A percentile compares a stretch with the other conserved stretches of the same genome.
These are phyloP conservation scores for Stylophora pistillata DNA, from an alignment of 64 coral and sea anemone species.

Conservation along the genomic window DNA sequence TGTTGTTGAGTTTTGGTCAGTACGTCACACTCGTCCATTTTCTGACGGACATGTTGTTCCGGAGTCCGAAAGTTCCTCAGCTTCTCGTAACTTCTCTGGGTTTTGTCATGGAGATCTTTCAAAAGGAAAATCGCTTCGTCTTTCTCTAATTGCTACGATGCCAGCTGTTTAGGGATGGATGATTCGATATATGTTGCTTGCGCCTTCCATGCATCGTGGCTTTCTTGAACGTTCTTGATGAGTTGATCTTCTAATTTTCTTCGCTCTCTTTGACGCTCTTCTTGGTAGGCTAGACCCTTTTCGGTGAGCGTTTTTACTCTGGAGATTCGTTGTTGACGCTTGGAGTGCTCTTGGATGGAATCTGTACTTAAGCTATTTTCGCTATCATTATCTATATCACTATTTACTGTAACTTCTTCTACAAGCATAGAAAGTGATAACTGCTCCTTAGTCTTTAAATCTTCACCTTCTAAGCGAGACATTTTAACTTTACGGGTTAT, in stretches of 20 bases:
- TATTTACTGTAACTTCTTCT: no score
- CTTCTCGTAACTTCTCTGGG: not conserved
- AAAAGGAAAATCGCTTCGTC: not conserved
- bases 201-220: not conserved
- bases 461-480: no score
- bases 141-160: not conserved
- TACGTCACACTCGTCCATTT: not conserved
- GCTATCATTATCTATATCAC: no score
- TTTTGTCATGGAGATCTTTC: not conserved
- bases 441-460: no score
- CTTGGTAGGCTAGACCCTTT: slow-evolving; percentile 3
- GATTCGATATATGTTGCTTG: slow-evolving; percentile 14
- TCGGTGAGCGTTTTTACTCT: not conserved
- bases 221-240: not conserved
- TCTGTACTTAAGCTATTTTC: no score
- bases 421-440: no score
- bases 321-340: no score
- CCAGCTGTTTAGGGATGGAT: not conserved
- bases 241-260: not conserved
- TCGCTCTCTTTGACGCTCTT: slow-evolving; percentile 9
- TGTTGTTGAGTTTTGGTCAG: no score
- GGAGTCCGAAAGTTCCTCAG: not conserved
- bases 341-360: no score
- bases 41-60: not conserved
- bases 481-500: no score